Conservation (phyloP, 30 jellyfish, hydroid and myxozoan genomes). For the Turritopsis dohrnii region DNA sequence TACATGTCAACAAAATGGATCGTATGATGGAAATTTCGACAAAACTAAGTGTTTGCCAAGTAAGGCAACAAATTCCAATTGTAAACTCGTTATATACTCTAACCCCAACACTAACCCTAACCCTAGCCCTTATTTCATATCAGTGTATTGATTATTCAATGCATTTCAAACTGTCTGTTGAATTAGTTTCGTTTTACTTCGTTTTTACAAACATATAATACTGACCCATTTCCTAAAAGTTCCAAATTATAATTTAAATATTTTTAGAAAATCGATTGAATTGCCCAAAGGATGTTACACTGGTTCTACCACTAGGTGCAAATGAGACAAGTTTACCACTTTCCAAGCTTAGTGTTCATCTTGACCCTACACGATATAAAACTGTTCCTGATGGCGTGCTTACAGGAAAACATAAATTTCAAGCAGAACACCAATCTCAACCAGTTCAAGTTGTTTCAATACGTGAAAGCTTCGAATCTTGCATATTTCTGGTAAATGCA, state of each 20-base stretch:
- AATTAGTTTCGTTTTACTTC: not conserved
- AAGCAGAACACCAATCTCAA: slow-evolving; percentile 13
- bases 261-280: slow-evolving; percentile 35
- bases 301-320: slow-evolving; percentile 38
- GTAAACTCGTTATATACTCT: too few relatives aligned
- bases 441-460: not conserved
- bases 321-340: slow-evolving; percentile 35
- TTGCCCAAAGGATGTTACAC: slow-evolving; percentile 57
- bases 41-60: slow-evolving; percentile 16
- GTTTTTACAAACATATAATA: not conserved
- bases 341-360: not conserved
- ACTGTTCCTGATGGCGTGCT: slow-evolving; percentile 27
- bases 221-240: too few relatives aligned
- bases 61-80: too few relatives aligned
- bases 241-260: too few relatives aligned
- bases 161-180: not conserved
- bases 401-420: slow-evolving; percentile 21
- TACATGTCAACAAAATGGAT: slow-evolving; percentile 43
- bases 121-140: too few relatives aligned
- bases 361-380: not conserved
- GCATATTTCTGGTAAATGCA: slow-evolving; percentile 24
- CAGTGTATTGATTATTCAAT: not conserved
- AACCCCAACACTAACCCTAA: too few relatives aligned
- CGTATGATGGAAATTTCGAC: not conserved
- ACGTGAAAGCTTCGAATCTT: not conserved